Evolutionary conservation across 2,888 invertebrate species (phyloP).

Genomic region (Dicyrtoma fusca): DNA sequence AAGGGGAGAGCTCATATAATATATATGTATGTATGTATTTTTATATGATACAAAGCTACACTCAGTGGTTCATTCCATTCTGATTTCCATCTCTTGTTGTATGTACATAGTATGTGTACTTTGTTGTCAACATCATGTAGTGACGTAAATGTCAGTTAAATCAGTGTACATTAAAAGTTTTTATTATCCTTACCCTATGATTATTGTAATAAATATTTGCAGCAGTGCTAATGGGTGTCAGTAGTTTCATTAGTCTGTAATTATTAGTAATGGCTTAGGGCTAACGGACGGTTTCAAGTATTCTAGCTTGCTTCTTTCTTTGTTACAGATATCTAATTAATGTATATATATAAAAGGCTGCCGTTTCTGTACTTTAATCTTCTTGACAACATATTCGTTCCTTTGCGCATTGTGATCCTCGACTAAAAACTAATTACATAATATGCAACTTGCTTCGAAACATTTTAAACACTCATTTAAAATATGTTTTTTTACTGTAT

Average conservation of each 20-base stretch:
- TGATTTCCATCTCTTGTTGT: no score
- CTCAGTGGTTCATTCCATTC: no score
- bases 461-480: no score
- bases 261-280: neutral
- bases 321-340: neutral
- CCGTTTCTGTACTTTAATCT: neutral
- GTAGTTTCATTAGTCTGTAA: neutral
- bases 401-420: no score
- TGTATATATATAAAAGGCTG: slow-evolving; percentile 9
- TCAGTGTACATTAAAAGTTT: no score
- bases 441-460: neutral
- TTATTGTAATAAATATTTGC: neutral
- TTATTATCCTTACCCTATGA: no score
- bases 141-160: neutral
- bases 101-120: no score
- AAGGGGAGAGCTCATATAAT: slow-evolving; percentile 7
- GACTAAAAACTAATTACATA: neutral
- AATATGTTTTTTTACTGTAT: neutral
- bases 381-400: no score
- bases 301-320: neutral
- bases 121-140: slow-evolving; percentile 9
- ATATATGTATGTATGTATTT: no score
- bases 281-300: slow-evolving; percentile 22
- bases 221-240: neutral
- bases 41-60: slow-evolving; percentile 19